Base-by-base conservation (phyloP, 2,888 invertebrate species). In the Hyalella azteca region DNA sequence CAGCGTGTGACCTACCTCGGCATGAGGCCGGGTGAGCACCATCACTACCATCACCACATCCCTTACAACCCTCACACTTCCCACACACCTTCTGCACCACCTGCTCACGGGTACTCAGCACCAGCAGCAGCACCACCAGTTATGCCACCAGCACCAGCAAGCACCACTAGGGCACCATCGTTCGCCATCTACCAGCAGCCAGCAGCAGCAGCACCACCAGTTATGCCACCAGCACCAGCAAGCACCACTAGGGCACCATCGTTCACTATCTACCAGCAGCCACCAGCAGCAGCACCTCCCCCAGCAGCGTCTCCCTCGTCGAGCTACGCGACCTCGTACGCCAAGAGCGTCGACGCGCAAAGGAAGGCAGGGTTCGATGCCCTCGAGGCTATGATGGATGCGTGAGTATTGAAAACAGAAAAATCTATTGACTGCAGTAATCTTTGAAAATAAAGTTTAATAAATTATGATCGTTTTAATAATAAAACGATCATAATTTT, bases 21-120 rank as follows among this genome's bases (percentile, higher is more conserved):
- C 40, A 75, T 45, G 75, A 32, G 41, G n/a, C 29, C 22, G 41
- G 19, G 26, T 15, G 75, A 75, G 15, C 75, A 75, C 22, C 75
- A 75, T 41, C 75, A 75, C 45, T 75, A 75, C 75, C 45, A 75
- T 26, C 75, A 75, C 45, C 75, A 75, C 45, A 41, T 75, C 13
- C 75, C 75, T 29, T 75, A 75, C 36, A n/a, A 26, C 22, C 75
- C 75, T 13, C 36, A 22, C 29, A 4, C 40, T 41, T 36, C 26
- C 32, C 13, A 7, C 13, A 9, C 32, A 32, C 15, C 66, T n/a
- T 15, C 39, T 15, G 66, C 66, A 15, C 66, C 66, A 13, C 4
- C 73, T 73, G 41, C 45, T 15, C 1, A 40, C 29, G n/a, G 29
- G 2, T 15, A 32, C 29, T 19, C 39, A 11, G 45, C 75, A 22